Percentiles rank a stretch among this genome's conserved stretches.
phyloP scores from a whole-genome alignment of 1,140 invertebrate genomes.

The Zaprionus africanus region DNA sequence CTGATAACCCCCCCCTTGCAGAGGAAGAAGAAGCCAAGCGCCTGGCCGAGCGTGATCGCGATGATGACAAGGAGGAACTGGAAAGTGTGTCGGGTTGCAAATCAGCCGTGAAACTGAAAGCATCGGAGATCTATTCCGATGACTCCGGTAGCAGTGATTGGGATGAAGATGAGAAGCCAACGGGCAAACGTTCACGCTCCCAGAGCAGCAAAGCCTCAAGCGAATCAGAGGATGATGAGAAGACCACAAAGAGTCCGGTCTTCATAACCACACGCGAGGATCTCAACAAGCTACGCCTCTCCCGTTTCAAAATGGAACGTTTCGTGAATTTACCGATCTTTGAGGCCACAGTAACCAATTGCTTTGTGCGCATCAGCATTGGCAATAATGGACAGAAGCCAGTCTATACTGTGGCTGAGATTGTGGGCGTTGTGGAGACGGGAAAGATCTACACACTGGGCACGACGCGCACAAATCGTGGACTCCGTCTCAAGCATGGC shows the following conservation, averaged over 20 bases:
- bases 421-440: constrained; percentile 97
- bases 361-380: constrained; percentile 98
- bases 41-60: constrained; percentile 85
- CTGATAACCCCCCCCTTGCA: constrained; percentile 28
- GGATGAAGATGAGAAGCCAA: constrained; percentile 84
- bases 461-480: constrained; percentile 96
- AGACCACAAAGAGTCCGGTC: constrained; percentile 86
- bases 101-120: constrained; percentile 90
- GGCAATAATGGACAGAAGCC: constrained; percentile 92
- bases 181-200: constrained; percentile 82
- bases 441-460: constrained; percentile 96
- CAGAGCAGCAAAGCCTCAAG: constrained; percentile 86
- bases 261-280: constrained; percentile 92
- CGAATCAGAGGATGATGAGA: constrained; percentile 84
- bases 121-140: constrained; percentile 98
- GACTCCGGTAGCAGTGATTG: constrained; percentile 92
- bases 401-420: constrained; percentile 97
- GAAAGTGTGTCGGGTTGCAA: constrained; percentile 80
- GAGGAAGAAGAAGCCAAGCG: constrained; percentile 85
- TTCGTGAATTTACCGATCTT: constrained; percentile 99
- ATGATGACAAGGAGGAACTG: constrained; percentile 90
- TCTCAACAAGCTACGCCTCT: constrained; percentile 94
- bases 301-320: constrained; percentile 96
- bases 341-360: constrained; percentile 93
- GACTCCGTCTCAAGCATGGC: constrained; percentile 91